Base-by-base conservation (phyloP, 2,888 invertebrate genomes). In the Leucophenga montana region DNA sequence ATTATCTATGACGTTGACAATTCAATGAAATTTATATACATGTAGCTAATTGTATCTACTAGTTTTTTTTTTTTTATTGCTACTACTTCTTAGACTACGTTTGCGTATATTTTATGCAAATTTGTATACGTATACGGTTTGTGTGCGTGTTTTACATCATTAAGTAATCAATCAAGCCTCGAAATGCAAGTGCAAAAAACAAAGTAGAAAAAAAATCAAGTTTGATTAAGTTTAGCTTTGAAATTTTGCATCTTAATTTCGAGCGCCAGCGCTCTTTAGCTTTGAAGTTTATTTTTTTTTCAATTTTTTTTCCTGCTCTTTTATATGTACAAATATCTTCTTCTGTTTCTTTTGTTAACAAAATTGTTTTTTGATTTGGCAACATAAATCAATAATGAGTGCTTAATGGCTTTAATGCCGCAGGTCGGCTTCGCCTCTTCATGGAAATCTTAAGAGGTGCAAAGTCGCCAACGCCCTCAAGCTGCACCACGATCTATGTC, bases 211-310 rank as follows among this genome's bases (percentile, higher is more conserved):
- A 6, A 65, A 20, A 44, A 39, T 39, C 39, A 8, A 39, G 39
- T 39, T 39, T 13, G 20, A n/a, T 16, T n/a, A 20, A 9, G 6
- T 31, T 16, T 16, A 44, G 59, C 50, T 73, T 78, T 70, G 54
- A 77, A 74, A 76, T 76, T 74, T 76, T 70, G 80, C 80, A 78
- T 75, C 71, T 82, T 75, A 75, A 78, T 83, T 77, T 59, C 16
- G 9, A n/a, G 14, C 27, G 14, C 18, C 22, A 56, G 48, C 31
- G 57, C 16, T 27, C 13, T 48, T 48, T 48, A n/a, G 16, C 33
- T 33, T 59, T 77, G 76, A 75, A 78, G 76, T 77, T 71, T 27
- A 27, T 27, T 27, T 73, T 71, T 74, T 65, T 70, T 71, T 56
- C 68, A 67, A 66, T 70, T 71, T 70, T 75, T 79, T 75, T 72